Evolutionary conservation across 2,113 vertebrate genomes (phyloP), one percentile per base, ranked within the genome.

Genomic region (Symphodus melops): DNA sequence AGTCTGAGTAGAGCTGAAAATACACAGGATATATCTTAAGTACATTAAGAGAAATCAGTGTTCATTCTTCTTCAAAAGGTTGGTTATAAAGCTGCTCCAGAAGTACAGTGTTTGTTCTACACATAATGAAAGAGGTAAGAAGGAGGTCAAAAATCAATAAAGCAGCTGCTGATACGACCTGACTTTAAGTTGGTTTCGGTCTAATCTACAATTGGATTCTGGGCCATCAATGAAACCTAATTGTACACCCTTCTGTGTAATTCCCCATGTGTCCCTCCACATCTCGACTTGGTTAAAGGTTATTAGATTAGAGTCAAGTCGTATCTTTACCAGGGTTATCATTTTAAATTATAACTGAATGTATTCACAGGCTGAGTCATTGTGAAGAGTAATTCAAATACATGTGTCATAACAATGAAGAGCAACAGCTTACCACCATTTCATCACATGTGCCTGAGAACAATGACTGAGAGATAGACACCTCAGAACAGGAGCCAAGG

Each of bases 401-500:
- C 11, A 44, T 49, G 9, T 37, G 9, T 39, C n/a, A 60, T 39
- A 13, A 19, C 11, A 56, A 1, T 42, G 55, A 17, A 48, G 42
- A 65, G 14, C 19, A 57, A 6, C 1, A 23, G 44, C 25, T 23
- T 17, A 28, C 42, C 14, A 14, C 14, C 12, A 44, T 57, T 57
- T 70, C 19, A 57, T 44, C 42, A 41, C 20, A 46, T 19, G 9
- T 37, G 49, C 51, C 44, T 48, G 46, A 48, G 46, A 17, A 39
- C 16, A 41, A 55, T 42, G 46, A 37, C 28, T 63, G 54, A 66
- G 25, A 37, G 21, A 70, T 21, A 28, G 11, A 71, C 57, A 20
- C 9, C 19, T 57, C 52, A 19, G 25, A 25, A 70, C 20, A 65
- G 51, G 52, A 72, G 63, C 60, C 68, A 19, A 63, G 54, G 6